Evolutionary conservation across 2,888 invertebrate species (phyloP), one percentile per base, ranked within the genome.

Genomic region (Limnephilus auricula): DNA sequence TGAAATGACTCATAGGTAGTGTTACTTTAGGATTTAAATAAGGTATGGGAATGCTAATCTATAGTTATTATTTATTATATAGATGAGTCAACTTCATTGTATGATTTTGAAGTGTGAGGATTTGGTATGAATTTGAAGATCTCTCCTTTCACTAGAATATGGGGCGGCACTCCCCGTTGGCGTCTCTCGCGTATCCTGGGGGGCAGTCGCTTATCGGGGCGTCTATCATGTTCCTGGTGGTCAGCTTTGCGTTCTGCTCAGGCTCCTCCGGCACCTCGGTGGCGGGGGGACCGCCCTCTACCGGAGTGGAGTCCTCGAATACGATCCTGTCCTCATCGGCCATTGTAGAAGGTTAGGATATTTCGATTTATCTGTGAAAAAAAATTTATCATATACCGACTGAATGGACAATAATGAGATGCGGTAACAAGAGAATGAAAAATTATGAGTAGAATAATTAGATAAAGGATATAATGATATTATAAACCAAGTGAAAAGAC

Each of bases 141-240:
- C 3, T 45, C 45, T 79, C 80, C 5, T 5, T 18, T 65, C 25
- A 32, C 30, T 88, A 89, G 31, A 79, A 90, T 34, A 90, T 90
- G 37, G 65, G 83, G 2, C 50, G 30, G 34, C 83, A 50, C 25
- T 32, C 83, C 25, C 90, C 90, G 65, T 30, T 80, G 37, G 34
- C 90, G 83, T 90, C 90, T 32, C 90, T 84, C n/a, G 30, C 31
- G 32, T 78, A 84, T 1, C 90, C 90, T 3, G 82, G 34, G 3
- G 90, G 90, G 18, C 83, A 83, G 30, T 50, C 50, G 83, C 65
- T 31, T 32, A 90, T 32, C 25, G 83, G 90, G 4, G 83, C 90
- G 32, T 82, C 90, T 50, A 90, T 90, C 37, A 90, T 82, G 45
- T 90, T 90, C 80, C 90, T 90, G 25, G 18, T 80, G 89, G 89